A percentile compares a stretch with the other conserved stretches of the same genome.
Evolutionary conservation across 1,140 invertebrate species (phyloP).

Genomic region (Triops cancriformis): DNA sequence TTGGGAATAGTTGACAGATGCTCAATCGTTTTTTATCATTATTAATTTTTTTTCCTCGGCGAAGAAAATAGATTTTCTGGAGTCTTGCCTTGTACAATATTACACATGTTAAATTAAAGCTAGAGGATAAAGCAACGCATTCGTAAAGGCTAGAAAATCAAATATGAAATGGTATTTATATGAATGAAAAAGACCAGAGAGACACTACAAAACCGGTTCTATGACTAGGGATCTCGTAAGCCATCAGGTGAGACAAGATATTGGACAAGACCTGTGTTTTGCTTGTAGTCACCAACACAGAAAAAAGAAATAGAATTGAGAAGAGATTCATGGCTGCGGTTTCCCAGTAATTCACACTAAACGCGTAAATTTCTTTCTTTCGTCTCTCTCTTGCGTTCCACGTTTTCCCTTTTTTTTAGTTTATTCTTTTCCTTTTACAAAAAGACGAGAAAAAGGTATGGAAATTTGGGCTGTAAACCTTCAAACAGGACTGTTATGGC

Average conservation of each 20-base stretch:
- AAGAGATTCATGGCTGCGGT: neutral
- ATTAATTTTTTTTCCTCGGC: no score
- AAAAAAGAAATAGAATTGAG: neutral
- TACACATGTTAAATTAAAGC: neutral
- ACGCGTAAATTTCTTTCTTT: neutral
- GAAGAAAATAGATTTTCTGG: no score
- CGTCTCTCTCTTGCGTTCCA: neutral
- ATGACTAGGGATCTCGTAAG: neutral
- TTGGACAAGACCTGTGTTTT: neutral
- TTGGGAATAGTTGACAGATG: neutral
- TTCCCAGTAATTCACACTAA: neutral
- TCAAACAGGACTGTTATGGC: no score
- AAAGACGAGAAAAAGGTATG: no score
- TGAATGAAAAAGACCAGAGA: neutral
- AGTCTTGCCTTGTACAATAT: no score
- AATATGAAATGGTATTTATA: neutral
- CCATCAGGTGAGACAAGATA: conserved; percentile 5
- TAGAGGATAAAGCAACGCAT: neutral
- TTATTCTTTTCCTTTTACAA: no score
- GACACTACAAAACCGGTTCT: neutral
- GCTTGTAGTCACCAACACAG: neutral
- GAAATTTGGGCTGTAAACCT: no score
- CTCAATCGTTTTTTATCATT: no score
- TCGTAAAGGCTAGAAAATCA: neutral
- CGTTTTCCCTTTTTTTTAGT: no score